Percentiles rank a stretch among this genome's conserved stretches.
Conservation (phyloP, 2,888 invertebrate genomes). For the Dyspetes luteomarginatus region DNA sequence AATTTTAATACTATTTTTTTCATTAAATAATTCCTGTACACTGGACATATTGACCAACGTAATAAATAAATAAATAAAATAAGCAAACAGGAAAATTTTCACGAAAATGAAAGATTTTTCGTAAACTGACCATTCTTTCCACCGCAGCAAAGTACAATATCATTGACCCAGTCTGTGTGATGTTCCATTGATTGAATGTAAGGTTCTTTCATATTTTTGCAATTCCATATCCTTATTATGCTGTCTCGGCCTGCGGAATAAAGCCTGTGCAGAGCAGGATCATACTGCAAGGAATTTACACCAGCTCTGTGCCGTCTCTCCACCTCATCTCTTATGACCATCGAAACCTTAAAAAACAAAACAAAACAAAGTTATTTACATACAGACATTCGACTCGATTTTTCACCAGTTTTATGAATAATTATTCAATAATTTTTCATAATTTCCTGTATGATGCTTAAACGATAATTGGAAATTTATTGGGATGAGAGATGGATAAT, state of each 20-base stretch:
- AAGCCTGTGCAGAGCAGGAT: constrained; percentile 92
- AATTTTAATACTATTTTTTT: background rate
- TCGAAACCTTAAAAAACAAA: constrained; percentile 91
- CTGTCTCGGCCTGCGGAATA: constrained; percentile 99
- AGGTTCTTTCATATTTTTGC: constrained; percentile 87
- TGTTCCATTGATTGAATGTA: constrained; percentile 99
- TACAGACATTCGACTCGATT: no score
- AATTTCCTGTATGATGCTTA: no score
- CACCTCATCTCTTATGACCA: constrained; percentile 98
- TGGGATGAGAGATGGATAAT: no score
- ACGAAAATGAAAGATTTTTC: constrained; percentile 13
- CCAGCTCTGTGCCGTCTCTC: constrained; percentile 97
- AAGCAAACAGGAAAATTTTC: no score
- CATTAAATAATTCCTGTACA: background rate
- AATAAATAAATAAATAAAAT: constrained; percentile 84
- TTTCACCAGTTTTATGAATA: no score
- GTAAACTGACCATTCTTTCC: constrained; percentile 93
- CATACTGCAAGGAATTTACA: constrained; percentile 97
- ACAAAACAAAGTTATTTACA: background rate
- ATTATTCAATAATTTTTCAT: no score
- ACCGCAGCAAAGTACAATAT: constrained; percentile 98
- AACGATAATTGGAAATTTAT: no score
- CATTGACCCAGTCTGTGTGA: constrained; percentile 99
- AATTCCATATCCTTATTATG: constrained; percentile 96
- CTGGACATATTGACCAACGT: background rate